Base-by-base conservation (phyloP, 2,888 invertebrate species). In the Tolmerus cingulatus region DNA sequence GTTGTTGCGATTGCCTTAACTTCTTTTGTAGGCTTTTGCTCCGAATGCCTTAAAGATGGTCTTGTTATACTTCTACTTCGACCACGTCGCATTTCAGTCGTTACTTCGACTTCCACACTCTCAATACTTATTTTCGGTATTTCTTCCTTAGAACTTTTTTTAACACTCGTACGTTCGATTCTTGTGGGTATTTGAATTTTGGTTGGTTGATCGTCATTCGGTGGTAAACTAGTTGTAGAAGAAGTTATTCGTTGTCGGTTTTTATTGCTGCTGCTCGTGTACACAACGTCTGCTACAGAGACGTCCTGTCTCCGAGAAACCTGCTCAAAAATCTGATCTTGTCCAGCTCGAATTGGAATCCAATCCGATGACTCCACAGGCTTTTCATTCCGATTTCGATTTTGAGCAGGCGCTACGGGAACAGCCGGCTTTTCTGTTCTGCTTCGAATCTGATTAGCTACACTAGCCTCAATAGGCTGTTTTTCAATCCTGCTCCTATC, bases 181-280 rank as follows among this genome's bases (percentile, higher is more conserved):
- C 27, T 88, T 1, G 89, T 88, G 7, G 89, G 88, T 1, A 89
- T 76, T 87, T 89, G 89, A 76, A 89, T 87, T 88, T 88, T 89
- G 16, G 88, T 89, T 23, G 90, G 89, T 76, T 90, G 87, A 57
- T 90, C 89, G 34, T 46, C 78, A 19, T 51, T 87, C 4, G 40
- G 55, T 1, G 51, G 81, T 30, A 46, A 23, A 27, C 12, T 34
- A 27, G 86, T 77, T 76, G 76, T 77, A 14, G 87, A 78, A 9
- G 87, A 78, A 76, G 86, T 51, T 43, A 82, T 46, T 76, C 86
- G 51, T 19, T 40, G 34, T 5, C 88, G 84, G 4, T 76, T 46
- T 23, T 37, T 81, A 51, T 7, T 66, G 8, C 66, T 66, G 57
- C 19, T 82, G 7, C 66, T 86, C 3, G 76, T 66, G 40, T 37